phyloP scores from a whole-genome alignment of 2,797 vertebrate genomes.

The Tapirus indicus region DNA sequence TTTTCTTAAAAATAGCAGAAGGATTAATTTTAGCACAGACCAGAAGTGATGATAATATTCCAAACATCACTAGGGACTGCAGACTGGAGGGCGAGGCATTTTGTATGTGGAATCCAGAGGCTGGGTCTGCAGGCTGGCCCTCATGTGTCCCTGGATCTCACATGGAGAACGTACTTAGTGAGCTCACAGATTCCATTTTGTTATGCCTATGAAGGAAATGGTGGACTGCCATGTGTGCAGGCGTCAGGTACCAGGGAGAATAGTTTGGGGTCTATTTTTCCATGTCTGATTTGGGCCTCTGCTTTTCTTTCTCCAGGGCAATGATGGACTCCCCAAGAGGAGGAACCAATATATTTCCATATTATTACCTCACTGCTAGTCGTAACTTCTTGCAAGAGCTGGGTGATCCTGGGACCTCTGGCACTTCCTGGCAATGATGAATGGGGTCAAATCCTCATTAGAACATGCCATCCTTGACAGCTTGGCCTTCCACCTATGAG shows the following conservation, averaged over 20 bases:
- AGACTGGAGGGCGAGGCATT: constrained; percentile 85
- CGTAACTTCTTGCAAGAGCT: constrained; percentile 86
- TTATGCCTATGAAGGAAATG: constrained; percentile 90
- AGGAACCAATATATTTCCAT: constrained; percentile 85
- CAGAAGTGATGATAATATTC: constrained; percentile 89
- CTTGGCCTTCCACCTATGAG: constrained; percentile 90
- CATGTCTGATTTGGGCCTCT: constrained; percentile 90
- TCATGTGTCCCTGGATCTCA: constrained; percentile 80
- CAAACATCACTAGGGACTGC: constrained; percentile 92
- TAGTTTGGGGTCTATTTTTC: constrained; percentile 92
- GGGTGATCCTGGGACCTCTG: constrained; percentile 89
- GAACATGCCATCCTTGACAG: constrained; percentile 76
- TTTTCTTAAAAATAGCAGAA: constrained; percentile 91
- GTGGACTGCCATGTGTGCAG: constrained; percentile 22
- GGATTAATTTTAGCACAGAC: constrained; percentile 67
- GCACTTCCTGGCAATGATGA: constrained; percentile 89
- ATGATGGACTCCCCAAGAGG: constrained; percentile 86
- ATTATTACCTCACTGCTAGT: constrained; percentile 90
- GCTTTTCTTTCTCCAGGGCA: constrained; percentile 88
- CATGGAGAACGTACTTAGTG: constrained; percentile 86
- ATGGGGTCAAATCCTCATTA: constrained; percentile 84
- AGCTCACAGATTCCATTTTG: constrained; percentile 90
- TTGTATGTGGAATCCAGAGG: constrained; percentile 91
- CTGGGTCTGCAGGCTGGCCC: constrained; percentile 78
- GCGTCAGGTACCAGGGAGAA: constrained; percentile 75